Percentiles rank a stretch among this genome's conserved stretches.
These are phyloP conservation scores for Abrostola triplasia DNA, from an alignment of 2,888 invertebrate genomes.

Conservation along the genomic window DNA sequence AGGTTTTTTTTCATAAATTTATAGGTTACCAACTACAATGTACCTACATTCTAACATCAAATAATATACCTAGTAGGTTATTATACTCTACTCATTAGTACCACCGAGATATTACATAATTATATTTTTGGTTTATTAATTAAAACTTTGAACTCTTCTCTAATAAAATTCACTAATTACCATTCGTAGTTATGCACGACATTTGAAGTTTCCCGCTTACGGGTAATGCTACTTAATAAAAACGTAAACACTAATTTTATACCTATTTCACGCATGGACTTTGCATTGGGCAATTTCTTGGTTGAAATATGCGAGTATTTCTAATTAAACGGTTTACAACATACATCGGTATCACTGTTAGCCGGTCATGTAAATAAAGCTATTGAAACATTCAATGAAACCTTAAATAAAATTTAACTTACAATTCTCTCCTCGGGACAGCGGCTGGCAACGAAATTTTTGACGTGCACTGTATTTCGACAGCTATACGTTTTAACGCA, in stretches of 20 bases:
- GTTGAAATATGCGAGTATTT: background rate
- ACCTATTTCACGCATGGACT: slow-evolving; percentile 29
- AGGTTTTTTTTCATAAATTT: too few species aligned
- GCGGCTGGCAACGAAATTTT: slow-evolving; percentile 6
- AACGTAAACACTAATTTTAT: slow-evolving; percentile 23
- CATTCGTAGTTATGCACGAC: background rate
- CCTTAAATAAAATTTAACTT: slow-evolving; percentile 20
- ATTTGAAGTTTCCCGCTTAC: slow-evolving; percentile 31
- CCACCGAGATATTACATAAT: too few species aligned
- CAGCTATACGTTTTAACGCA: slow-evolving; percentile 21
- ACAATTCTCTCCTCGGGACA: slow-evolving; percentile 17
- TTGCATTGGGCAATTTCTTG: slow-evolving; percentile 20
- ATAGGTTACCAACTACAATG: too few species aligned
- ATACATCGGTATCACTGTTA: background rate
- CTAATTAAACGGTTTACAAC: background rate
- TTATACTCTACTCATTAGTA: too few species aligned
- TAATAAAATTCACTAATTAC: background rate
- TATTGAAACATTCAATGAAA: slow-evolving; percentile 1
- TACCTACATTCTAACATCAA: too few species aligned
- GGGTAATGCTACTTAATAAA: background rate
- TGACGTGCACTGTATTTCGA: slow-evolving; percentile 11
- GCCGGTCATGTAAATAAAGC: background rate
- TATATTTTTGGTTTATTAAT: too few species aligned
- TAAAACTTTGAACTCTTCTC: background rate
- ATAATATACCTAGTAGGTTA: too few species aligned